A percentile compares a stretch with the other conserved stretches of the same genome.
Evolutionary conservation across 2,888 invertebrate species (phyloP).

Genomic region (Ichneumoninae sp.): DNA sequence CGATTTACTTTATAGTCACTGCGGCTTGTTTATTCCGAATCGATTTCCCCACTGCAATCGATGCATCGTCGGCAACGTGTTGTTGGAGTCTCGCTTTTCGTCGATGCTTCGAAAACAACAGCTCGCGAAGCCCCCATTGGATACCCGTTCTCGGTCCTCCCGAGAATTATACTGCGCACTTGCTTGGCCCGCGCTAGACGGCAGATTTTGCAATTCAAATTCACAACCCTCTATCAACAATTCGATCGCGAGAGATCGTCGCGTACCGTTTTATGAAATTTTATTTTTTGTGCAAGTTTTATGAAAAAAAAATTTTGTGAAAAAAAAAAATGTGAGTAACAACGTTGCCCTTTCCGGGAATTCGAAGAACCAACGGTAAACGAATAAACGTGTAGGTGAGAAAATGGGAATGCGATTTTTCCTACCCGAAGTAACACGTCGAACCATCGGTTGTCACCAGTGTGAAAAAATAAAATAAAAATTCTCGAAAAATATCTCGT

Average conservation of each 20-base stretch:
- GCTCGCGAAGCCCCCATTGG: not conserved
- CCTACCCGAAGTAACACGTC: slow-evolving; percentile 18
- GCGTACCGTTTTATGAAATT: not conserved
- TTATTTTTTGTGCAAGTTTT: not conserved
- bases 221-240: not conserved
- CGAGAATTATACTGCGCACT: not conserved
- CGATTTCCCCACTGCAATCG: slow-evolving; percentile 26
- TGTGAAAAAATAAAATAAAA: not conserved
- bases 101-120: not conserved
- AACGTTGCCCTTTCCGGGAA: not conserved
- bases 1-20: not conserved
- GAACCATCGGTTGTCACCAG: not conserved
- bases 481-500: slow-evolving; percentile 14
- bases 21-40: slow-evolving; percentile 30
- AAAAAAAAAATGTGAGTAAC: too few relatives aligned
- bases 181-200: not conserved
- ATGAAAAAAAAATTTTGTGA: too few relatives aligned
- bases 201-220: slow-evolving; percentile 25
- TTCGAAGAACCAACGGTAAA: slow-evolving; percentile 18
- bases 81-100: slow-evolving; percentile 1
- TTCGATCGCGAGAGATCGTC: not conserved
- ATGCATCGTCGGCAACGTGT: not conserved
- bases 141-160: not conserved
- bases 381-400: not conserved
- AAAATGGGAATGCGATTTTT: slow-evolving; percentile 34